A percentile compares a stretch with the other conserved stretches of the same genome.
phyloP scores from a whole-genome alignment of 1,140 invertebrate genomes.

The Zaprionus tsacasi region DNA sequence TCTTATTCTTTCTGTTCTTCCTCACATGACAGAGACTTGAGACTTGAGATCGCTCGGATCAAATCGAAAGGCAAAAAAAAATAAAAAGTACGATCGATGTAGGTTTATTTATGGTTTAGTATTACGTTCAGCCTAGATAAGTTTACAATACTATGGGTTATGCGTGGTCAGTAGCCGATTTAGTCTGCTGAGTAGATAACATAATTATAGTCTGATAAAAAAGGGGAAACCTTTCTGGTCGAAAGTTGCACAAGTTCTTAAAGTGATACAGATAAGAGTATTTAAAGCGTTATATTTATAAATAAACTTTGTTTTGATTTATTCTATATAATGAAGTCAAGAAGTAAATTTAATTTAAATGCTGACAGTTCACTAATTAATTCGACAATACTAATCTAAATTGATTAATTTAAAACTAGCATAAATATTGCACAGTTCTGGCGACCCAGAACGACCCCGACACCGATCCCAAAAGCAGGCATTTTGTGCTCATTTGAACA shows the following conservation, averaged over 20 bases:
- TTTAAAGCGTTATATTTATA: not conserved
- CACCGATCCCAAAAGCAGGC: too few species aligned
- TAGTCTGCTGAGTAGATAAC: not conserved
- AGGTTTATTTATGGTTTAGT: not conserved
- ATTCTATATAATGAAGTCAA: too few species aligned
- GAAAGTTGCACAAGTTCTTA: too few species aligned
- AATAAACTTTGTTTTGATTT: not conserved
- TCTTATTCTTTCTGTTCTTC: slow-evolving; percentile 1
- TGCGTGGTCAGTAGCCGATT: not conserved
- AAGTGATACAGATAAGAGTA: too few species aligned
- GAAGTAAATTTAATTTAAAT: not conserved
- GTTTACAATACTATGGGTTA: not conserved
- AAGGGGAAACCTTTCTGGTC: not conserved
- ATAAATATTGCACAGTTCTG: not conserved
- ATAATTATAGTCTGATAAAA: slow-evolving; percentile 6
- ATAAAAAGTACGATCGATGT: not conserved
- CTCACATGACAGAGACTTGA: not conserved
- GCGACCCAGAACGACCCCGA: not conserved
- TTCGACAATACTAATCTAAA: slow-evolving; percentile 10
- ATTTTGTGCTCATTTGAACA: not conserved
- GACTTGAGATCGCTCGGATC: slow-evolving; percentile 22
- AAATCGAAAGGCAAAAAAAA: not conserved
- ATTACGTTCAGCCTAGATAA: not conserved
- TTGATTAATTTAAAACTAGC: slow-evolving; percentile 42
- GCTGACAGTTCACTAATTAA: not conserved